These are phyloP conservation scores for Trichoplusia ni DNA, from an alignment of 1,140 invertebrate species.

Conservation along the genomic window DNA sequence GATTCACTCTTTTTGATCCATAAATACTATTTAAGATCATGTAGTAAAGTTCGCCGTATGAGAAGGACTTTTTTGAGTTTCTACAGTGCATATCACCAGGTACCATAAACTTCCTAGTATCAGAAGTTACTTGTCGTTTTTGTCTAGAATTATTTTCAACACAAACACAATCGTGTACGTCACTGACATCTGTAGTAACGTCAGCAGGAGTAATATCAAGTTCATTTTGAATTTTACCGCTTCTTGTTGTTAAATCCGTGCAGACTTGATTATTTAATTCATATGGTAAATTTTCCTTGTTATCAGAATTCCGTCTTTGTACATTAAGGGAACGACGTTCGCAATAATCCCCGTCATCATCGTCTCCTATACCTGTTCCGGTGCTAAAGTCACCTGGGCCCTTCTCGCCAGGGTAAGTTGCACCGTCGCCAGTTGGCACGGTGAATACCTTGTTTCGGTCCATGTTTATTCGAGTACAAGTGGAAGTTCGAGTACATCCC, in stretches of 20 bases:
- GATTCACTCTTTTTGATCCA: conserved; percentile 34
- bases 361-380: not conserved
- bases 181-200: too few species aligned
- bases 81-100: conserved; percentile 8
- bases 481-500: conserved; percentile 69
- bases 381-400: not conserved
- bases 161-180: conserved; percentile 34
- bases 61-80: conserved; percentile 30
- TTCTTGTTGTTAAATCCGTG: too few species aligned
- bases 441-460: conserved; percentile 62
- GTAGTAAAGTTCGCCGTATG: conserved; percentile 61
- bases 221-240: too few species aligned
- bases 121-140: conserved; percentile 45
- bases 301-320: conserved; percentile 44
- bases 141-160: conserved; percentile 36
- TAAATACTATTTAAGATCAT: conserved; percentile 53
- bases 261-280: too few species aligned
- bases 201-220: too few species aligned
- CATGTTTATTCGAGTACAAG: conserved; percentile 67
- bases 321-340: conserved; percentile 66
- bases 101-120: too few species aligned
- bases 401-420: too few species aligned
- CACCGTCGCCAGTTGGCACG: conserved; percentile 25
- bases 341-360: conserved; percentile 69
- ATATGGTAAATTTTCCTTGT: not conserved